These are phyloP conservation scores for Tarsius wallacei DNA, from an alignment of 2,797 vertebrate species.

Conservation along the genomic window DNA sequence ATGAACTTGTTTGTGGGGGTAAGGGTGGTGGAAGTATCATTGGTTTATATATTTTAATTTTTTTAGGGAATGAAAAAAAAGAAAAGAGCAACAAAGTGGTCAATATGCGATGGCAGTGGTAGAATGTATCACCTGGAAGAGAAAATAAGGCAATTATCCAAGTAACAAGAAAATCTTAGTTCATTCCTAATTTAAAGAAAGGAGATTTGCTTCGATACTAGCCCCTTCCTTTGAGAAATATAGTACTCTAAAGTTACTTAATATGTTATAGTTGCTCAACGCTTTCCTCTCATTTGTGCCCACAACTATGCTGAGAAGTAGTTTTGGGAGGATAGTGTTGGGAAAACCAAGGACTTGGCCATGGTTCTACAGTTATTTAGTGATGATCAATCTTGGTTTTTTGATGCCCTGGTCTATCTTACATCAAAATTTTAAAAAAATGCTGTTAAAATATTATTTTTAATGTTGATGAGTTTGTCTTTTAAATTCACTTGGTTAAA, in stretches of 20 bases:
- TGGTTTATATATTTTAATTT: constrained; percentile 47
- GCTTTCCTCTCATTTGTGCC: background rate
- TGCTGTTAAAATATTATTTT: constrained; percentile 20
- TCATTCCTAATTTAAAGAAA: constrained; percentile 24
- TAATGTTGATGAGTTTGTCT: constrained; percentile 20
- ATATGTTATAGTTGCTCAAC: background rate
- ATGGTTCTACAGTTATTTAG: background rate
- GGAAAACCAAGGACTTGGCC: background rate
- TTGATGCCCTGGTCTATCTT: background rate
- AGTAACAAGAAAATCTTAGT: background rate
- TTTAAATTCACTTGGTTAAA: constrained; percentile 29
- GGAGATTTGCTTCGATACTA: constrained; percentile 18
- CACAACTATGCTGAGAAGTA: constrained; percentile 4
- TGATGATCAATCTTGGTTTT: background rate
- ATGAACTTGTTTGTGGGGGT: background rate
- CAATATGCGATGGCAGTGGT: background rate
- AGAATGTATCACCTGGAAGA: background rate
- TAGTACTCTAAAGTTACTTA: background rate
- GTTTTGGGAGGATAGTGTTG: background rate
- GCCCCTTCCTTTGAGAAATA: constrained; percentile 2
- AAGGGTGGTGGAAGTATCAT: background rate
- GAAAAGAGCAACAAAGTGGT: background rate
- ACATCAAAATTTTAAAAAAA: background rate
- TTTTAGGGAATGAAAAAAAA: constrained; percentile 21
- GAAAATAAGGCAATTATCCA: constrained; percentile 9